phyloP scores from a whole-genome alignment of 2,113 vertebrate genomes.

The Pardalotus punctatus region DNA sequence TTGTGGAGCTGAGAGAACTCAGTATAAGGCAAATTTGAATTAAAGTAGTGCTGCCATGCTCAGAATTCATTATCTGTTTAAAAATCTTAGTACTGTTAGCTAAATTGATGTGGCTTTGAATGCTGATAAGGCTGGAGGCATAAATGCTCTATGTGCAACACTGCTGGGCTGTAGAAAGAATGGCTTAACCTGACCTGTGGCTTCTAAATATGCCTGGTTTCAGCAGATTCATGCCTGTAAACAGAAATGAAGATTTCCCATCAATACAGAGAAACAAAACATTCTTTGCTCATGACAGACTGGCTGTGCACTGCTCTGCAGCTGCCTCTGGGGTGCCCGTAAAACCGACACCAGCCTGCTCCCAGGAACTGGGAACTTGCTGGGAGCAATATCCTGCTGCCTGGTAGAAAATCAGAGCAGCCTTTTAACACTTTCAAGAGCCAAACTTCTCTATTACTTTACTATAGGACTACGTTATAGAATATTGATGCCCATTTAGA shows the following conservation, averaged over 20 bases:
- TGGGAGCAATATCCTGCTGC: neutral
- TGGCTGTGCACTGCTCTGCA: neutral
- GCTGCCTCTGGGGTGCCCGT: neutral
- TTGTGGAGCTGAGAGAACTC: neutral
- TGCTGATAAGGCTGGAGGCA: neutral
- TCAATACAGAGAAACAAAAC: accelerated
- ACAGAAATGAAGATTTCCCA: neutral
- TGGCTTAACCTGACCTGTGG: neutral
- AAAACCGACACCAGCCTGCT: neutral
- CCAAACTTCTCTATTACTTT: neutral
- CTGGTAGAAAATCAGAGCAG: neutral
- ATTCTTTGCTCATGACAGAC: neutral
- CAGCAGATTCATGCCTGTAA: neutral
- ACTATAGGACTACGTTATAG: neutral
- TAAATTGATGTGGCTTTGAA: neutral
- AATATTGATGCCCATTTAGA: neutral
- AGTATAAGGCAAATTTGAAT: conserved; percentile 1
- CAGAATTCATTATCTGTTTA: conserved; percentile 25
- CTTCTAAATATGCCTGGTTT: neutral
- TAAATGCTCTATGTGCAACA: neutral
- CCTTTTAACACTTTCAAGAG: neutral
- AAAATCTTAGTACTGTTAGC: neutral
- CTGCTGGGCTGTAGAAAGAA: neutral
- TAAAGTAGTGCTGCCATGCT: neutral
- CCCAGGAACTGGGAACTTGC: neutral